Evolutionary conservation across 2,113 vertebrate genomes (phyloP), one percentile per base, ranked within the genome.

Genomic region (Bucco capensis): DNA sequence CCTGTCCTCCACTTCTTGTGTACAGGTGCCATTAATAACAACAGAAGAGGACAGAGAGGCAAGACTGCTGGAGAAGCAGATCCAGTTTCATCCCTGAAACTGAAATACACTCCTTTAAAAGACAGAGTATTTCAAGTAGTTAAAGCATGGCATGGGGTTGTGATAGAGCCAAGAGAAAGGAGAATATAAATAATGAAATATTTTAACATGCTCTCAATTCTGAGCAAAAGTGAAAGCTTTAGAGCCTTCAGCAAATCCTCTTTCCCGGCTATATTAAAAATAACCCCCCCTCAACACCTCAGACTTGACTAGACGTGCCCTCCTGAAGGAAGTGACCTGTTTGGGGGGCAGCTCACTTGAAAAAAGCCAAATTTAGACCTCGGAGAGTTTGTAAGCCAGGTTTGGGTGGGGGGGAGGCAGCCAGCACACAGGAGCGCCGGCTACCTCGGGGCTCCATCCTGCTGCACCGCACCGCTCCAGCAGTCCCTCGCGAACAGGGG

Each of bases 401-500:
- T 42, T n/a, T 42, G 40, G 40, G 40, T 42, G 5, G 12, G 2
- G 6, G 3, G 6, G 30, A 53, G 47, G 22, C 2, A 33, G 37
- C 4, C 58, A n/a, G 28, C 27, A 9, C 22, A 49, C 6, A 14
- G 5, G 9, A 22, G 7, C 42, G 61, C 17, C 46, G 12, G 73
- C 16, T 5, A 17, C 23, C 35, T 5, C 1, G 24, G 49, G 11
- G 62, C 23, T 31, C 5, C 6, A n/a, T 14, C 17, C 23, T 18
- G 77, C 47, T 2, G 31, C 30, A 2, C 22, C 10, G n/a, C 14
- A 3, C 10, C 50, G 8, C 9, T 12, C 22, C 4, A 28, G 37
- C 51, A 3, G 30, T 2, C 50, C 14, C 19, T n/a, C 5, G 12
- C 10, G 11, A 40, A 2, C 22, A 11, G 30, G 12, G 5, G 2